Conservation (phyloP, 2,888 invertebrate genomes). For the Lysandra bellargus region DNA sequence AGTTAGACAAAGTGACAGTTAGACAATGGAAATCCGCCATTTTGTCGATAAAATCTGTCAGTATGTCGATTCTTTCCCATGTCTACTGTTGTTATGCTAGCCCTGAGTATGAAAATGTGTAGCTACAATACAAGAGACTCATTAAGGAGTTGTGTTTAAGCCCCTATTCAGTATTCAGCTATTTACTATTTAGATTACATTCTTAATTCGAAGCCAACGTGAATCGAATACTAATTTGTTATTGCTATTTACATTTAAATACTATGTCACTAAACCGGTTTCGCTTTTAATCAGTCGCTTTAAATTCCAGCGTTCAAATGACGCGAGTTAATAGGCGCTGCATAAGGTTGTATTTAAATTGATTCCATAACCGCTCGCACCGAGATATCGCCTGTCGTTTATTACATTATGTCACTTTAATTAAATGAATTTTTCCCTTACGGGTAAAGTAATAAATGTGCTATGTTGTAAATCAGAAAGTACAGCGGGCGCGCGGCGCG, state of each 20-base stretch:
- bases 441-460: constrained; percentile 47
- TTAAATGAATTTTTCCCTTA: constrained; percentile 42
- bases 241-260: constrained; percentile 40
- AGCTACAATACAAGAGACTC: constrained; percentile 21
- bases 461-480: constrained; percentile 59
- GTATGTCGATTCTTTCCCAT: too few relatives aligned
- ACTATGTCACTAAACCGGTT: constrained; percentile 39
- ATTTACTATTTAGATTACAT: constrained; percentile 28
- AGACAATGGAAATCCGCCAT: too few relatives aligned
- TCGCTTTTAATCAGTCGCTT: constrained; percentile 38
- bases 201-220: constrained; percentile 29
- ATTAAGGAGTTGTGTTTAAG: constrained; percentile 24
- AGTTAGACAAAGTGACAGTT: too few relatives aligned
- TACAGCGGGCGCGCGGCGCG: constrained; percentile 52
- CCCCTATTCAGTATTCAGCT: constrained; percentile 16
- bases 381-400: constrained; percentile 25
- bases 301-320: constrained; percentile 34
- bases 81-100: too few relatives aligned
- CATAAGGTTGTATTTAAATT: constrained; percentile 34
- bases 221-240: constrained; percentile 33
- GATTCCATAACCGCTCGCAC: constrained; percentile 32
- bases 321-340: constrained; percentile 35
- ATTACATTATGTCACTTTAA: constrained; percentile 41
- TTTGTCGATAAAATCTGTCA: too few relatives aligned
- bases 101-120: not conserved